Evolutionary conservation across 1,140 invertebrate genomes (phyloP).

Genomic region (Drosophila repletoides): DNA sequence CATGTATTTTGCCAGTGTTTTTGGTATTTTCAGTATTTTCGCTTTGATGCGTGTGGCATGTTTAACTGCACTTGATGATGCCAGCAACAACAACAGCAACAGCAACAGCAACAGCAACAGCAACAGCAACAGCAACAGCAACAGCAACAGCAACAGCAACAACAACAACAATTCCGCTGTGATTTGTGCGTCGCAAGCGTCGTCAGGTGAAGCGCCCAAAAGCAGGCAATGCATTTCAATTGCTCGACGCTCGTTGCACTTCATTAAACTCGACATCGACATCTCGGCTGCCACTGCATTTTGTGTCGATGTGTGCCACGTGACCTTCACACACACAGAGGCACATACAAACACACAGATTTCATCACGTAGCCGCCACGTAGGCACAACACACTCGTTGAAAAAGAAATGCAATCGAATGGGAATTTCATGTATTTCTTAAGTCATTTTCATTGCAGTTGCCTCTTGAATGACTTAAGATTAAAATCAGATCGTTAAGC

Average conservation of each 20-base stretch:
- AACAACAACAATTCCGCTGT: slow-evolving; percentile 22
- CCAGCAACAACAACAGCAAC: not conserved
- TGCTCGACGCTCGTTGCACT: slow-evolving; percentile 69
- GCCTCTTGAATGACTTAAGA: not conserved
- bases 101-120: slow-evolving; percentile 4
- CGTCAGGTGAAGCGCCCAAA: slow-evolving; percentile 24
- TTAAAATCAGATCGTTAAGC: not conserved
- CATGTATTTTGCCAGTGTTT: slow-evolving; percentile 27
- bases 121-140: slow-evolving; percentile 11
- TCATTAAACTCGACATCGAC: slow-evolving; percentile 70
- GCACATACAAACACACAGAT: slow-evolving; percentile 3
- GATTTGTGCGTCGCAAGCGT: slow-evolving; percentile 32
- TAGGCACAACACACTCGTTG: slow-evolving; percentile 29
- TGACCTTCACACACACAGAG: slow-evolving; percentile 58
- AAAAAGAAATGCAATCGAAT: slow-evolving; percentile 26
- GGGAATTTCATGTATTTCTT: slow-evolving; percentile 1
- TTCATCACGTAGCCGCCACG: slow-evolving; percentile 58
- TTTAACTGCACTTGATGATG: slow-evolving; percentile 56
- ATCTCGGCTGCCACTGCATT: slow-evolving; percentile 26
- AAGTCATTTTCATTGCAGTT: not conserved
- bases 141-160: slow-evolving; percentile 1
- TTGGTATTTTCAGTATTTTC: slow-evolving; percentile 48
- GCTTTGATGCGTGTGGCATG: slow-evolving; percentile 61
- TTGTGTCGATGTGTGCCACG: slow-evolving; percentile 43
- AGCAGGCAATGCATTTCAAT: slow-evolving; percentile 65